Evolutionary conservation across 30 jellyfish, hydroid and myxozoan genomes (phyloP), one percentile per base, ranked within the genome.

Genomic region (Mastigias papua): DNA sequence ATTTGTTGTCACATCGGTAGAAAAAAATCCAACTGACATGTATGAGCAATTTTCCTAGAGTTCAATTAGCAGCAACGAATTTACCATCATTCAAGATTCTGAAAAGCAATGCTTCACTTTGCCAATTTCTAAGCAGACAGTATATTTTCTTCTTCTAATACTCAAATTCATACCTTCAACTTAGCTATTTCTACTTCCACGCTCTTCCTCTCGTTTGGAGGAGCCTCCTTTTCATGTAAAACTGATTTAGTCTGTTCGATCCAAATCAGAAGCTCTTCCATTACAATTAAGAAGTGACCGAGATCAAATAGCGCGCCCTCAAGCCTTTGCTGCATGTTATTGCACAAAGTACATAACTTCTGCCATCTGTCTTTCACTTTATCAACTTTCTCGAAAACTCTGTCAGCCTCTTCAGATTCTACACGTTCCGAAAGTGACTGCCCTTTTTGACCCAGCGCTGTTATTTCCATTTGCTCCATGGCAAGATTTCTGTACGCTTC

Each of bases 241-340:
- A 69, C 68, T 1, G 92, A 75, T 61, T 88, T 90, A 13, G 99
- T 95, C 74, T 95, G 92, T 48, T 73, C 66, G 63, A 90, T 79
- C 99, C 99, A 95, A 23, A 66, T 69, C 62, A 95, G 64, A 30
- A 95, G 91, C 90, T 95, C 99, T 73, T 95, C 99, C 37, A 95
- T 88, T 31, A 98, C 99, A 34, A 90, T 66, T 6, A 97, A 92
- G 58, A 86, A 95, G 25, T 90, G 97, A 28, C 99, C 99, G n/a
- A 88, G 97, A 34, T 90, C 84, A 35, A 95, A 50, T 49, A 95
- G 69, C 16, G 98, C 94, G 19, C 90, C 99, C 46, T 95, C 99
- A 30, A 95, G 91, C 48, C 81, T 61, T 34, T 87, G 92, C 67
- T 95, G 99, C 65, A 90, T 62, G 35, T 95, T 92, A 60, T 95